Conservation (phyloP, 2,113 vertebrate genomes). For the Camelus dromedarius region DNA sequence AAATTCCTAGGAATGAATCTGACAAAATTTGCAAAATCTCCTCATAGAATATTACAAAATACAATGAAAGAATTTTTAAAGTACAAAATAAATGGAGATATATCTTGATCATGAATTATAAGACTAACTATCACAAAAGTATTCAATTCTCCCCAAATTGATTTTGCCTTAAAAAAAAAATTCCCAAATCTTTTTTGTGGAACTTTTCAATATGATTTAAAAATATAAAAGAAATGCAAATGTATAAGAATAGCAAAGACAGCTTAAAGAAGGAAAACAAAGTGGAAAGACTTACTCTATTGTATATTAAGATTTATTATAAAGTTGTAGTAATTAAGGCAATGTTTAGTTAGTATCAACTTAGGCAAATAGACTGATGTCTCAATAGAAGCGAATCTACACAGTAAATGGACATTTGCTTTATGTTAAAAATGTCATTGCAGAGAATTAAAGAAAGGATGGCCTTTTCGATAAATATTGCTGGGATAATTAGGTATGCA, state of each 20-base stretch:
- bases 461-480: background rate
- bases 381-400: background rate
- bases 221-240: conserved; percentile 47
- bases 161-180: background rate
- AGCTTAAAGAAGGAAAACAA: background rate
- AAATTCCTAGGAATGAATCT: background rate
- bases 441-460: background rate
- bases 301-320: conserved; percentile 3
- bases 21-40: background rate
- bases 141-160: background rate
- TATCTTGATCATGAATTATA: conserved; percentile 1
- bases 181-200: background rate
- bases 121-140: background rate
- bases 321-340: background rate
- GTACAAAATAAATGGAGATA: background rate
- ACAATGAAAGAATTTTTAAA: background rate
- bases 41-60: background rate
- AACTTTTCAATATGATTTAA: conserved; percentile 17
- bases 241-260: background rate
- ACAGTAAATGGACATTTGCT: background rate
- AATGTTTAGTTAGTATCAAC: background rate
- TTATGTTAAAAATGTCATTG: background rate
- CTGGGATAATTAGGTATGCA: background rate
- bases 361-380: background rate
- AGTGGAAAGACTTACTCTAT: background rate